Conservation (phyloP, 2,797 vertebrate genomes). For the Enteromius afrohamiltoni region DNA sequence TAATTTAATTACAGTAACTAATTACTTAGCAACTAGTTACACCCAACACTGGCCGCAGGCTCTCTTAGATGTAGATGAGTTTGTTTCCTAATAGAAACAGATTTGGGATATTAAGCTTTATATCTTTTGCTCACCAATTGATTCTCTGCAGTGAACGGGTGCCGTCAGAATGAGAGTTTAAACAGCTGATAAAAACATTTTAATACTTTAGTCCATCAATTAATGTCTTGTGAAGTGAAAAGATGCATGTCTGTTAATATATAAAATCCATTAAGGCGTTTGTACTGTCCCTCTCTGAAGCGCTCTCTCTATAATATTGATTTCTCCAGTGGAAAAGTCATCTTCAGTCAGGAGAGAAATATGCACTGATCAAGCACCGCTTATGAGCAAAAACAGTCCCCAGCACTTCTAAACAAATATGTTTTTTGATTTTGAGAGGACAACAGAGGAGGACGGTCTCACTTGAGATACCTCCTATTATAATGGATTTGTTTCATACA, state of each 20-base stretch:
- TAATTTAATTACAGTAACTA: too few species aligned
- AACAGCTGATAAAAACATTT: background rate
- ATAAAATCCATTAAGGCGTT: background rate
- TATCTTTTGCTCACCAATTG: background rate
- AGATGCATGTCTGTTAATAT: background rate
- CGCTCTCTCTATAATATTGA: background rate
- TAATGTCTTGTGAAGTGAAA: background rate
- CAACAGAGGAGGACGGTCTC: background rate
- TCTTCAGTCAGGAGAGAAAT: background rate
- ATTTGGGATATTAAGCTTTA: background rate
- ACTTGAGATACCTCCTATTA: background rate
- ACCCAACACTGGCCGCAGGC: background rate
- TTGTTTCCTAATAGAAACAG: background rate
- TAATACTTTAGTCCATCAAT: background rate
- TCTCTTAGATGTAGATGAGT: background rate
- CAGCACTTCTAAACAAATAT: background rate
- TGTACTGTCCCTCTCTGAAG: background rate
- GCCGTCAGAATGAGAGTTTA: background rate
- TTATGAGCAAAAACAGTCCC: background rate
- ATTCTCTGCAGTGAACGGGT: background rate
- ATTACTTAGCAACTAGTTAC: too few species aligned
- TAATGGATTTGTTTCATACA: background rate
- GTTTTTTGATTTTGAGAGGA: background rate
- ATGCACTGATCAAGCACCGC: background rate
- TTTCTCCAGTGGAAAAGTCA: background rate